Evolutionary conservation across 2,888 invertebrate genomes (phyloP), one percentile per base, ranked within the genome.

Genomic region (Megastigmus dorsalis): DNA sequence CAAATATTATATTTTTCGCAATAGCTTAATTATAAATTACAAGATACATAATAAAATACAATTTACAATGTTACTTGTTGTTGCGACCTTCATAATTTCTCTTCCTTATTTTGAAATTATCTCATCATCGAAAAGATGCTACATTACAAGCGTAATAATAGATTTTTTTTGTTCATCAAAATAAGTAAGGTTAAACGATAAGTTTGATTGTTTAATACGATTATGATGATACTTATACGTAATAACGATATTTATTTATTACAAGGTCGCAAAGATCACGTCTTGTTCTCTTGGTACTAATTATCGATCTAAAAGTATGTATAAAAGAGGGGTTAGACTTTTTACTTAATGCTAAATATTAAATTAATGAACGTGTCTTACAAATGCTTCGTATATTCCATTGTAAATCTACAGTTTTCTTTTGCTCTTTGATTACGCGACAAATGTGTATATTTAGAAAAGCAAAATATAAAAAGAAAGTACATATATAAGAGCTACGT

Each of bases 261-360:
- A 57, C 52, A 65, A 65, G 54, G 71, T 57, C 57, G 57, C 71
- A 57, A 65, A 50, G 71, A 72, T 72, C 65, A 72, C 71, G 65
- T 72, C 71, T 72, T 65, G 33, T 65, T 72, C 71, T 72, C 71
- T 65, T 72, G 71, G 57, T 72, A 72, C 50, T 72, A 72, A 59
- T 65, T 65, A 57, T 65, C 63, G 18, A 41, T 41, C 41, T 70
- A 70, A 65, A 72, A 72, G 50, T 65, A 65, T 65, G 71, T 72
- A 72, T 72, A 72, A 72, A 72, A 72, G 57, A 57, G 15, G 62
- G 63, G 71, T 72, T 72, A 72, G 57, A 72, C 15, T 72, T 65
- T 63, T 65, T 59, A 28, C 63, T 55, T 72, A 66, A n/a, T 15
- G 3, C 52, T 66, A 72, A 45, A 36, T 72, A 72, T 72, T 72